Conservation (phyloP, 2,113 vertebrate species). For the Lophura nycthemera region DNA sequence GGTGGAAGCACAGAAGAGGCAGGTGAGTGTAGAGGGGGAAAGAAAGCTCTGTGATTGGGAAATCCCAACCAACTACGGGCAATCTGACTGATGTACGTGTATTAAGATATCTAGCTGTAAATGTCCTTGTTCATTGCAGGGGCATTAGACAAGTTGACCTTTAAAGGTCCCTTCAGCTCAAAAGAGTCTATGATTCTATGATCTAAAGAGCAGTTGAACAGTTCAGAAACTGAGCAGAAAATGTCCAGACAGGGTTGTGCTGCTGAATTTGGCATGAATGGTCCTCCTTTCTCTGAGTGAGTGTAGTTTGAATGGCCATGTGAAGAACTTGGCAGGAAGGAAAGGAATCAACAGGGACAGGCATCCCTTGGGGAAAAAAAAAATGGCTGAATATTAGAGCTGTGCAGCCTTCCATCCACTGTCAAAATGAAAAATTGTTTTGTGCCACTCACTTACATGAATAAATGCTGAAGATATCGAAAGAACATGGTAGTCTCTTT, state of each 20-base stretch:
- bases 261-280: neutral
- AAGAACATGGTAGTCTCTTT: neutral
- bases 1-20: neutral
- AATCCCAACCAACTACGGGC: neutral
- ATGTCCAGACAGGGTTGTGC: neutral
- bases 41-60: neutral
- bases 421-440: conserved; percentile 1
- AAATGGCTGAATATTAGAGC: neutral
- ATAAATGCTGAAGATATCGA: conserved; percentile 20
- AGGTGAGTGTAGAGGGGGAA: neutral
- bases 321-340: neutral
- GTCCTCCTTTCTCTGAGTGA: neutral
- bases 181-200: no score
- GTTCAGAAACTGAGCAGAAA: neutral
- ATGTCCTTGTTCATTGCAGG: no score
- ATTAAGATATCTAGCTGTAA: neutral
- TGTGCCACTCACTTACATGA: neutral
- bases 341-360: neutral
- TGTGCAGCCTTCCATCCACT: conserved; percentile 9
- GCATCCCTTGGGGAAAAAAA: neutral
- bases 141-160: no score
- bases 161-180: no score
- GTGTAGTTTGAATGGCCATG: neutral
- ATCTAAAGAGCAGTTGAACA: neutral
- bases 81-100: fast-evolving